phyloP scores from a whole-genome alignment of 1,140 invertebrate genomes.

The Drosophila chauvacae region DNA sequence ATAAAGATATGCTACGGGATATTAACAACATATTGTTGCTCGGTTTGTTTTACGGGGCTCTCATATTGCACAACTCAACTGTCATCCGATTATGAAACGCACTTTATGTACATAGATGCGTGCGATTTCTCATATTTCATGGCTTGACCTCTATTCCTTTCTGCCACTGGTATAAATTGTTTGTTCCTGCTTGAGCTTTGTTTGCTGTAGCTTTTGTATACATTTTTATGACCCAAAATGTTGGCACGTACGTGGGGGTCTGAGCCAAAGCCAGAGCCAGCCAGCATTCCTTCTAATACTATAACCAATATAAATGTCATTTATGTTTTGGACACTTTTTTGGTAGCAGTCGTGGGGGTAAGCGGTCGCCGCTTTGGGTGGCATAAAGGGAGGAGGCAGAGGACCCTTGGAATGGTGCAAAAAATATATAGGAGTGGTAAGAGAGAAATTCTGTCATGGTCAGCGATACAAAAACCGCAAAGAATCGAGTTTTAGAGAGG shows the following conservation, averaged over 20 bases:
- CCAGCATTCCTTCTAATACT: constrained; percentile 64
- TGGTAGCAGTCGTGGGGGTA: constrained; percentile 24
- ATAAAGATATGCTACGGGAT: neutral
- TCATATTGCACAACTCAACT: constrained; percentile 3
- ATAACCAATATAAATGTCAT: constrained; percentile 81
- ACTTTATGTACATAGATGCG: constrained; percentile 31
- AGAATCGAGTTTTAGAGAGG: constrained; percentile 17
- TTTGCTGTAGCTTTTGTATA: constrained; percentile 40
- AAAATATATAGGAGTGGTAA: constrained; percentile 15
- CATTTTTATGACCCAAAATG: constrained; percentile 56
- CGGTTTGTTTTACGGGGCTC: neutral
- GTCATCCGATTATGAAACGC: constrained; percentile 37
- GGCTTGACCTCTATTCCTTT: constrained; percentile 65
- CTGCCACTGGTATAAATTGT: constrained; percentile 58
- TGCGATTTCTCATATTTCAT: constrained; percentile 68
- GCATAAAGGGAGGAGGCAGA: neutral
- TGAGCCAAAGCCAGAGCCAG: constrained; percentile 16
- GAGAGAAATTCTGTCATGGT: constrained; percentile 70
- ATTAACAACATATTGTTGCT: constrained; percentile 3
- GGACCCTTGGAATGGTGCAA: constrained; percentile 25
- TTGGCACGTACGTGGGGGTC: constrained; percentile 41
- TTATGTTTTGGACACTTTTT: constrained; percentile 75
- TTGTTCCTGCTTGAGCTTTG: constrained; percentile 53
- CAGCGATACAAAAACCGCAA: constrained; percentile 62
- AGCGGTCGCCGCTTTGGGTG: neutral